Evolutionary conservation across 2,797 vertebrate genomes (phyloP), one percentile per base, ranked within the genome.

Genomic region (Pangasius larnaudii): DNA sequence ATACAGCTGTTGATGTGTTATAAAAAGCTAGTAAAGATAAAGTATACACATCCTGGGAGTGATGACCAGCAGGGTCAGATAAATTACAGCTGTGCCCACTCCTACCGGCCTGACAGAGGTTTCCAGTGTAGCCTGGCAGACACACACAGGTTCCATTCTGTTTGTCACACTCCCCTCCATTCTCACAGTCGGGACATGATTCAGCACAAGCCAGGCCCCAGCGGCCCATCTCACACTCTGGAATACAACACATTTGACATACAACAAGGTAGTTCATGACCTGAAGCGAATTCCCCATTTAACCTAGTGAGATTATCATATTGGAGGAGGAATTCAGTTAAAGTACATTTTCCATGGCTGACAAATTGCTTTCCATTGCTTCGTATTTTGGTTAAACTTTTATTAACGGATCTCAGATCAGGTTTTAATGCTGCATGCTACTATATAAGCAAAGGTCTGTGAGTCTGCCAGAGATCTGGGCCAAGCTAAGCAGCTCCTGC

Each of bases 161-260:
- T 0, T 92, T 95, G 65, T 95, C 91, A 61, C 97, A 97, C 90
- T 81, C 79, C 14, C 91, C 96, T 0, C 92, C 92, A 0, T 97
- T 95, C 19, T 95, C 92, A 5, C 97, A 98, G 0, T 59, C 61
- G 0, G 93, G 95, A 87, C 97, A 97, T 33, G 94, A 91, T 90
- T 95, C 93, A 90, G 96, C 95, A 91, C 97, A 97, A 88, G 96
- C 96, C 0, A 86, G 89, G 0, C 97, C 97, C 97, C 97, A 97
- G 83, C 0, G 95, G 4, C 96, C 96, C 5, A 93, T 94, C 0
- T 95, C 96, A 88, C 97, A 98, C 81, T 95, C 97, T 98, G 91
- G 13, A 86, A 88, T 11, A 51, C 6, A 79, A 72, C n/a, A 87
- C 46, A 71, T 22, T 84, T 36, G 7, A 30, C 39, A 85, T 42